Evolutionary conservation across 1,140 invertebrate species (phyloP), one percentile per base, ranked within the genome.

Genomic region (Sitophilus oryzae): DNA sequence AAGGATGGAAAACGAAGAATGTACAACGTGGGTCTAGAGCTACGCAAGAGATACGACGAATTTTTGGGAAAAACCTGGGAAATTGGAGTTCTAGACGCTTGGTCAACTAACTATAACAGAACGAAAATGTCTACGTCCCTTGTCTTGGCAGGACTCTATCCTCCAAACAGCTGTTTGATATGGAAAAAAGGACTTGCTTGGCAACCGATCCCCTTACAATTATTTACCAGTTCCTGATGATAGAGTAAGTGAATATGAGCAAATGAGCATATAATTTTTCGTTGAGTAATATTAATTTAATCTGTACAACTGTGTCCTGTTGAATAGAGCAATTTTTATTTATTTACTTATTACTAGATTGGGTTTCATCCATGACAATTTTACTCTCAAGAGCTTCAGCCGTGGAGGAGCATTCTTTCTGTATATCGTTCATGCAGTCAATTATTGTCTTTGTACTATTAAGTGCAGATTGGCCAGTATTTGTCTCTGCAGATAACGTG

Each of bases 181-280:
- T 91, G 91, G 80, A 78, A 89, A 61, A 69, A 76, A 0, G 71
- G 80, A 40, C 72, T 95, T 23, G 64, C 70, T 0, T 96, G 92
- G 92, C 87, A 89, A 62, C 92, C 93, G 0, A 83, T 95, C 60
- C 88, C 92, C 1, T 82, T 95, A n/a, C 21, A 59, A 60, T 42
- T 53, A 57, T 21, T 47, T 48, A 34, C 55, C 58, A 2, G 15
- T 44, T 16, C n/a, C 36, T 10, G 22, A 52, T 9, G 60, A 62
- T 50, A 40, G 50, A 36, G 59, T 58, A 52, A 44, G 36, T 25
- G 19, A 25, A 25, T 35, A 19, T 46, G 8, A 16, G 6, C 6
- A 9, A 20, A 43, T 40, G 37, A 40, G 37, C 15, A 11, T 40
- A 4, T 40, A 40, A 40, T 11, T 5, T 6, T 40, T 9, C 18